phyloP scores from a whole-genome alignment of 2,113 vertebrate species.

The Eulacestoma nigropectus region DNA sequence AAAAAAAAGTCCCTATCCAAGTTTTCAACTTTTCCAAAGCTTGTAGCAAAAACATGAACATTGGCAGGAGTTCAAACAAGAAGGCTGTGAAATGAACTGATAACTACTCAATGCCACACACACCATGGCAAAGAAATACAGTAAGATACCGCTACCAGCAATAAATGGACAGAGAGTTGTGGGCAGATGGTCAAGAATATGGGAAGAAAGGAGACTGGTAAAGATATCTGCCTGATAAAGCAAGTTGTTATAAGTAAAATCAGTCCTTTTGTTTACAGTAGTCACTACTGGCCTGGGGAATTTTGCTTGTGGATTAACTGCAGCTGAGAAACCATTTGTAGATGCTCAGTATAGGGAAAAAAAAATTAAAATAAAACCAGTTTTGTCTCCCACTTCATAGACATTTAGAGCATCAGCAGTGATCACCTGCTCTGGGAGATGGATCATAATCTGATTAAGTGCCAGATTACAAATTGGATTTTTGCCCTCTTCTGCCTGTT shows the following conservation, averaged over 20 bases:
- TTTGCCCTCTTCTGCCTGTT: neutral
- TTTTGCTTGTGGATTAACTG: neutral
- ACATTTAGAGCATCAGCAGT: neutral
- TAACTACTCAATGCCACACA: neutral
- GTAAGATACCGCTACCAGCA: neutral
- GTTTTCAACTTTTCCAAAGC: constrained; percentile 15
- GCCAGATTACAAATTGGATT: neutral
- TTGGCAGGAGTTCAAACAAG: neutral
- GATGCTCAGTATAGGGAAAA: neutral
- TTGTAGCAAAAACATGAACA: neutral
- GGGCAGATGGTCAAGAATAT: constrained; percentile 5
- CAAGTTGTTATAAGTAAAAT: neutral
- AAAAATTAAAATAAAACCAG: neutral
- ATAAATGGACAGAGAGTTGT: neutral
- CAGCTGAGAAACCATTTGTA: neutral
- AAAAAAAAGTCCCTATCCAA: neutral
- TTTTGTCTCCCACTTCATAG: neutral
- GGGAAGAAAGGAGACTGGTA: neutral
- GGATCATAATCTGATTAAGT: neutral
- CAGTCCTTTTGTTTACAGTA: neutral
- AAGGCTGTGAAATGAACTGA: constrained; percentile 35
- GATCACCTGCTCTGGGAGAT: neutral
- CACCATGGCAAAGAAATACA: neutral
- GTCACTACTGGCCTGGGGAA: neutral
- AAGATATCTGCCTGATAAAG: neutral